These are phyloP conservation scores for Lutraria rhynchaena DNA, from an alignment of 1,140 invertebrate genomes.

Conservation along the genomic window DNA sequence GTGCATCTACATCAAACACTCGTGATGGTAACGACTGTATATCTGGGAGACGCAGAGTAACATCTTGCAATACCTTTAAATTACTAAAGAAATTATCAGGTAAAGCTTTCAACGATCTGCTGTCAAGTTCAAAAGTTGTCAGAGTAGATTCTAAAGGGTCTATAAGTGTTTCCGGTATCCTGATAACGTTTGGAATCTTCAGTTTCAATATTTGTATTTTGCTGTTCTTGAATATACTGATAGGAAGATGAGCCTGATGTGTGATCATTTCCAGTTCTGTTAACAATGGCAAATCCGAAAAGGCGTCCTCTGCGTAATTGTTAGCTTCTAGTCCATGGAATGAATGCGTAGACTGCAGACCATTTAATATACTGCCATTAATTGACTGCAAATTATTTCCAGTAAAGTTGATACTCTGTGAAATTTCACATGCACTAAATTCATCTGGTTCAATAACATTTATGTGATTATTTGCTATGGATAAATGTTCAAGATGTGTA, in stretches of 20 bases:
- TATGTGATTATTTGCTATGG: constrained; percentile 21
- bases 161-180: constrained; percentile 9
- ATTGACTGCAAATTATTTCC: constrained; percentile 6
- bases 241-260: neutral
- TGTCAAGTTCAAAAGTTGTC: neutral
- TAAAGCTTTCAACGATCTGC: neutral
- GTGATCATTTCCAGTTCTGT: neutral
- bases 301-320: neutral
- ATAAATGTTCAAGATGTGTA: neutral
- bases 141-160: neutral
- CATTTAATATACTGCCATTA: neutral
- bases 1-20: neutral
- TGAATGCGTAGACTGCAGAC: constrained; percentile 12
- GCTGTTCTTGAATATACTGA: neutral
- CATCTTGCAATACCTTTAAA: neutral
- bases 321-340: constrained; percentile 6
- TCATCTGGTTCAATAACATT: neutral
- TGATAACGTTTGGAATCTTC: neutral
- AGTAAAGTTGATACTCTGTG: constrained; percentile 19
- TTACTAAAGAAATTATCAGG: neutral
- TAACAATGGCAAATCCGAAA: neutral
- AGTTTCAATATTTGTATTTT: neutral
- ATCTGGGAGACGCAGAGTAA: neutral
- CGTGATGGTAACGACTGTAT: neutral
- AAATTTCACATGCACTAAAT: neutral